phyloP scores from a whole-genome alignment of 1,140 invertebrate genomes.

The Drosophila murphyi region DNA sequence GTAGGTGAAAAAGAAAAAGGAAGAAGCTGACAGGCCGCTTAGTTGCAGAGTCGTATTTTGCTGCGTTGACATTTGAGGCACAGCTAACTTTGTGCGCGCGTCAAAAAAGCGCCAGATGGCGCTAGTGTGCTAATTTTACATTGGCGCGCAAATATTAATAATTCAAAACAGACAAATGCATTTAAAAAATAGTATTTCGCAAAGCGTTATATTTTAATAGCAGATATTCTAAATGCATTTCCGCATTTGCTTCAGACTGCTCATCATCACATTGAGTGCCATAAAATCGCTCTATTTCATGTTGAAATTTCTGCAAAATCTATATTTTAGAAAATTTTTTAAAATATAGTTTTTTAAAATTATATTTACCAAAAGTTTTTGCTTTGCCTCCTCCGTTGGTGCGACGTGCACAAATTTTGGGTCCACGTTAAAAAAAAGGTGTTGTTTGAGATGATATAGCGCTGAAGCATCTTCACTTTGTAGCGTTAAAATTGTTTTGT shows the following conservation, averaged over 20 bases:
- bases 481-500: slow-evolving; percentile 21
- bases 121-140: background rate
- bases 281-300: slow-evolving; percentile 52
- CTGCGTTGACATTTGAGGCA: slow-evolving; percentile 23
- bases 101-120: slow-evolving; percentile 23
- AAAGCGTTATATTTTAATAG: slow-evolving; percentile 36
- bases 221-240: slow-evolving; percentile 42
- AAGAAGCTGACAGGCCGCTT: slow-evolving; percentile 55
- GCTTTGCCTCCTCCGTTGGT: background rate
- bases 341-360: background rate
- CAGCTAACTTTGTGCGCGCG: slow-evolving; percentile 23
- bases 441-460: slow-evolving; percentile 61
- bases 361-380: slow-evolving; percentile 42
- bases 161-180: background rate
- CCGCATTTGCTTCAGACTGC: slow-evolving; percentile 10
- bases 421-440: slow-evolving; percentile 41
- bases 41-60: slow-evolving; percentile 43
- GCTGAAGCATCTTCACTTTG: slow-evolving; percentile 50
- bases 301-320: slow-evolving; percentile 58
- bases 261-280: slow-evolving; percentile 16
- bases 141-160: background rate
- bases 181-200: slow-evolving; percentile 37
- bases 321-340: background rate
- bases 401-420: background rate
- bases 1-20: slow-evolving; percentile 77